Percentiles rank a stretch among this genome's conserved stretches.
phyloP scores from a whole-genome alignment of 2,797 vertebrate species.

The Propithecus deckenii region DNA sequence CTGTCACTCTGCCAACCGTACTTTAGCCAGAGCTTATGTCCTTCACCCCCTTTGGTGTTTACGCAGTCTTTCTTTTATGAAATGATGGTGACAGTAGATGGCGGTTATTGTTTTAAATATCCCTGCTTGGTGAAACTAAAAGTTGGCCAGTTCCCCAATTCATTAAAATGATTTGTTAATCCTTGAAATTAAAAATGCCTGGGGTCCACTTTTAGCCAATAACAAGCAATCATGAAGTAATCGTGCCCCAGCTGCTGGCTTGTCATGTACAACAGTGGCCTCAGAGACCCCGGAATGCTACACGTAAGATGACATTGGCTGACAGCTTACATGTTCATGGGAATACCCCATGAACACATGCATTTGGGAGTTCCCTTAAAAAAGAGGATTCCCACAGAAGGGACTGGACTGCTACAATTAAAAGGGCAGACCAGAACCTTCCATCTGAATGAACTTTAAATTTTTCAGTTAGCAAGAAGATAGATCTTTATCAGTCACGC shows the following conservation, averaged over 20 bases:
- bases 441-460: rapidly evolving
- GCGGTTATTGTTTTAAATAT: not conserved
- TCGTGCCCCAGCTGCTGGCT: too few relatives aligned
- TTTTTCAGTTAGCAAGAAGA: not conserved
- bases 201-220: not conserved
- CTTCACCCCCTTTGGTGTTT: not conserved
- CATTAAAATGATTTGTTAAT: not conserved
- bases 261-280: not conserved
- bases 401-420: not conserved
- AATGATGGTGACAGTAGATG: not conserved
- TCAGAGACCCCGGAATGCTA: not conserved
- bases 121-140: not conserved
- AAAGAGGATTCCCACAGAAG: not conserved
- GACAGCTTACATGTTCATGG: not conserved
- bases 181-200: not conserved
- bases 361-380: not conserved
- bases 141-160: not conserved
- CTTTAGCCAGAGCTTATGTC: not conserved
- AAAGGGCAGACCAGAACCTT: not conserved
- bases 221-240: not conserved
- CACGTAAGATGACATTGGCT: not conserved
- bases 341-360: not conserved
- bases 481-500: not conserved
- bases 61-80: not conserved
- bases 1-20: too few relatives aligned